Percentiles rank a stretch among this genome's conserved stretches.
Conservation (phyloP, 2,797 vertebrate genomes). For the Enteromius thamalakanensis region DNA sequence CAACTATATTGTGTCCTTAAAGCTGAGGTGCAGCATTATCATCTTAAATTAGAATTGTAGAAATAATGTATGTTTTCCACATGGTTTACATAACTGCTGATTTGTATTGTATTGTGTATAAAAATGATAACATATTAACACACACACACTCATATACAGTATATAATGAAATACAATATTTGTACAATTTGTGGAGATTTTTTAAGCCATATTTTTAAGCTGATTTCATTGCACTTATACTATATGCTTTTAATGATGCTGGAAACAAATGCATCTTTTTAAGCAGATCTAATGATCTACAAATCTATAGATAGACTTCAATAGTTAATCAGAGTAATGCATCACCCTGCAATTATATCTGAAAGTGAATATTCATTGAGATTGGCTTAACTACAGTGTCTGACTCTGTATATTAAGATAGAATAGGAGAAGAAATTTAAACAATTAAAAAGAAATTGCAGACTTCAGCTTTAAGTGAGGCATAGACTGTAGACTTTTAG, state of each 20-base stretch:
- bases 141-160: no score
- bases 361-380: not conserved
- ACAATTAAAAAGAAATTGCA: conserved; percentile 3
- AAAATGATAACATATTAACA: not conserved
- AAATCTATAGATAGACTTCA: not conserved
- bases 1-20: not conserved
- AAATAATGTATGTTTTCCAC: not conserved
- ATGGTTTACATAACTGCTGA: not conserved
- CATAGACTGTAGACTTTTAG: conserved; percentile 27
- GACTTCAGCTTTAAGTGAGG: conserved; percentile 9
- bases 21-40: not conserved
- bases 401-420: not conserved
- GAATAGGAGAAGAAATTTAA: not conserved
- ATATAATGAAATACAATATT: no score
- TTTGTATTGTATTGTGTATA: not conserved
- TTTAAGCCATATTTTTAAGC: not conserved
- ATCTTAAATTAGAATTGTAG: not conserved
- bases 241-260: not conserved
- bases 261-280: not conserved
- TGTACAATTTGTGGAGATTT: no score
- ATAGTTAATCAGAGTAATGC: not conserved
- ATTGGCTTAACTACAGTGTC: not conserved
- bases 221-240: not conserved
- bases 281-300: not conserved
- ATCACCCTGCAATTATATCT: not conserved